These are phyloP conservation scores for Candidula unifasciata DNA, from an alignment of 2,888 invertebrate genomes.

Conservation along the genomic window DNA sequence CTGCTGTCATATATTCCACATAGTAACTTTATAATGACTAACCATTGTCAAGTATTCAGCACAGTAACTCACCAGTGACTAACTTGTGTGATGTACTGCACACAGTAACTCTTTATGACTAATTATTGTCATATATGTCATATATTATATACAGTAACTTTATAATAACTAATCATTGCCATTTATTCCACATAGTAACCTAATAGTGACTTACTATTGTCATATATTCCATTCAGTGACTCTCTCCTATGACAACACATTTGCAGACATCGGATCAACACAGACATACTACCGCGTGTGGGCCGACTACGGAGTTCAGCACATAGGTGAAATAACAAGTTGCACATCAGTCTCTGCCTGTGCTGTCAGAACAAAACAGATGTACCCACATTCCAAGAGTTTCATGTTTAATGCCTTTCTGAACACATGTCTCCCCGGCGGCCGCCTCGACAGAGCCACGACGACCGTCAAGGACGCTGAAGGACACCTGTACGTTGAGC, in stretches of 20 bases:
- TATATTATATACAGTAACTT: too few relatives aligned
- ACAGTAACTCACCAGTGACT: too few relatives aligned
- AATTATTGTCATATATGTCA: too few relatives aligned
- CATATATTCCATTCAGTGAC: not conserved
- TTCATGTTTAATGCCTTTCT: not conserved
- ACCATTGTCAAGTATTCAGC: too few relatives aligned
- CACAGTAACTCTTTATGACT: too few relatives aligned
- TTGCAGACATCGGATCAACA: not conserved
- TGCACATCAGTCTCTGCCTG: not conserved
- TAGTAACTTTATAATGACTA: too few relatives aligned
- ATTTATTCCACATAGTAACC: too few relatives aligned
- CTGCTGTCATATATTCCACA: too few relatives aligned
- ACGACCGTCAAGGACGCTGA: not conserved
- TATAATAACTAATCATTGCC: too few relatives aligned
- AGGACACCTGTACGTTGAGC: not conserved
- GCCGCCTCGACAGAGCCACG: not conserved
- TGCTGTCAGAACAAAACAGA: not conserved
- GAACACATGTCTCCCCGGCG: not conserved
- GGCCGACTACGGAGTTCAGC: not conserved
- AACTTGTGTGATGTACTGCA: too few relatives aligned
- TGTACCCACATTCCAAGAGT: not conserved
- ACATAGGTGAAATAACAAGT: not conserved
- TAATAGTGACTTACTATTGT: not conserved
- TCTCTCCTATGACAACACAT: not conserved
- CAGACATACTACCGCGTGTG: not conserved